A percentile compares a stretch with the other conserved stretches of the same genome.
Evolutionary conservation across 2,797 vertebrate genomes (phyloP).

Genomic region (Acropternis orthonyx): DNA sequence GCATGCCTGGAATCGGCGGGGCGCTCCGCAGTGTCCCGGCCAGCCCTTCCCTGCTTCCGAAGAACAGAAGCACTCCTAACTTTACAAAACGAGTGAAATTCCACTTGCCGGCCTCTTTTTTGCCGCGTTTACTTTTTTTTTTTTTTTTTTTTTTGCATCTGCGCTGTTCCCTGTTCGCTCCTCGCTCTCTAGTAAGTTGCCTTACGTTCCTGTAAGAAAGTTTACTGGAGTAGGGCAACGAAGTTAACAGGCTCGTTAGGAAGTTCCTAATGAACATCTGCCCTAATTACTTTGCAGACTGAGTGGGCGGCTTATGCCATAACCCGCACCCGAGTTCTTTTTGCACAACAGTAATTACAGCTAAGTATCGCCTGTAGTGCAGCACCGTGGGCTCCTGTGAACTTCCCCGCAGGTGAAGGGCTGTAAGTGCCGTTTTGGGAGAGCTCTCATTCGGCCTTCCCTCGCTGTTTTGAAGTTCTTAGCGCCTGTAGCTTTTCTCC

Average conservation of each 20-base stretch:
- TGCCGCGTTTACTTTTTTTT: background rate
- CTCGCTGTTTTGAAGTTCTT: background rate
- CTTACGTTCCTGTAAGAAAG: background rate
- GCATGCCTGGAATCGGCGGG: background rate
- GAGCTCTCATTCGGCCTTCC: background rate
- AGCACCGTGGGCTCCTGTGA: background rate
- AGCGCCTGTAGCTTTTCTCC: background rate
- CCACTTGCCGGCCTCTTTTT: background rate
- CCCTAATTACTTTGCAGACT: constrained; percentile 32
- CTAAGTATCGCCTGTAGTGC: background rate
- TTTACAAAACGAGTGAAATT: background rate
- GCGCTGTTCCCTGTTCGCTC: background rate
- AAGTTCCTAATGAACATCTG: constrained; percentile 18
- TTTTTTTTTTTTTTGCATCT: rapidly evolving
- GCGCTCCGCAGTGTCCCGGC: background rate
- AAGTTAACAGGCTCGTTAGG: constrained; percentile 21
- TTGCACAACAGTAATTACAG: background rate
- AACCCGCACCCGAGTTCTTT: background rate
- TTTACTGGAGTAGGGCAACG: background rate
- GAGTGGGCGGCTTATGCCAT: constrained; percentile 4
- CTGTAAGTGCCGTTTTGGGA: background rate
- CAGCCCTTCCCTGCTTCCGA: rapidly evolving
- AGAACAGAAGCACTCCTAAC: rapidly evolving
- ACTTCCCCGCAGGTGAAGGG: background rate
- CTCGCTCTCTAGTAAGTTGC: background rate